phyloP scores from a whole-genome alignment of 2,797 vertebrate genomes.

The Masticophis lateralis region DNA sequence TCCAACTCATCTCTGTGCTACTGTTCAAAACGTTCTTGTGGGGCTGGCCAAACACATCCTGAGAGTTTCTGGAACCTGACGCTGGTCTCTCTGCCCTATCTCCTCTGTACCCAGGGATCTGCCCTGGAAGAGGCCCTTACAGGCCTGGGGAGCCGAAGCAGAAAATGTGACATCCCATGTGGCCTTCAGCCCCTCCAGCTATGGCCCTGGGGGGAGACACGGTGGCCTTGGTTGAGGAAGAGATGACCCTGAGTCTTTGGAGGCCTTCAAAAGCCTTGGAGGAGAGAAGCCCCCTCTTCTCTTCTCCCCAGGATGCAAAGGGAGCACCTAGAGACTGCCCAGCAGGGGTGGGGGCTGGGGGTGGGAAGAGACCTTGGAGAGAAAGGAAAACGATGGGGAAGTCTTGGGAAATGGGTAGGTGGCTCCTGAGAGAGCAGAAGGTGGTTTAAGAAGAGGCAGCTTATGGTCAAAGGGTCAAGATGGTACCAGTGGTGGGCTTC shows the following conservation, averaged over 20 bases:
- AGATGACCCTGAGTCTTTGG: neutral
- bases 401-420: neutral
- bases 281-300: neutral
- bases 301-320: neutral
- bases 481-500: neutral
- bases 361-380: neutral
- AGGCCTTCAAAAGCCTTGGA: neutral
- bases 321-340: neutral
- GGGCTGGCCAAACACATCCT: neutral
- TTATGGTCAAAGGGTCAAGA: neutral
- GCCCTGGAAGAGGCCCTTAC: neutral
- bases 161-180: neutral
- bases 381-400: neutral
- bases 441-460: neutral
- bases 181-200: neutral
- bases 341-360: no score
- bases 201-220: neutral
- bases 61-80: neutral
- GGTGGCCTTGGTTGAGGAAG: no score
- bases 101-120: neutral
- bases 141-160: neutral
- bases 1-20: neutral
- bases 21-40: neutral
- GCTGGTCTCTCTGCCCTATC: neutral
- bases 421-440: neutral